Base-by-base conservation (phyloP, 2,888 invertebrate species). In the Incurvaria masculella region DNA sequence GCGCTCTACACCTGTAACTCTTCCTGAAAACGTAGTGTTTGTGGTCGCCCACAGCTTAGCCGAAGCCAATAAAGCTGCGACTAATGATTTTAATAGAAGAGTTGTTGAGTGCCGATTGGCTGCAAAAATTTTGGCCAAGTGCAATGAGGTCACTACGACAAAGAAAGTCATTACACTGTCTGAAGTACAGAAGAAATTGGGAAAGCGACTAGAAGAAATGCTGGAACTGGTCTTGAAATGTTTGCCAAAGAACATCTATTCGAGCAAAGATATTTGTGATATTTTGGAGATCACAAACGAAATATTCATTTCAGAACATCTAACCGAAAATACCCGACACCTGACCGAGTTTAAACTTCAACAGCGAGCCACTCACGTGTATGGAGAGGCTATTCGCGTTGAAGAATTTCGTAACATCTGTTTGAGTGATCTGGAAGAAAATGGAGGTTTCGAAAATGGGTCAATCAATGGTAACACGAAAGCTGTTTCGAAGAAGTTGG, bases 51-150 rank as follows among this genome's bases (percentile, higher is more conserved):
- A 99, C 68, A 94, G 94, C 64, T 72, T 92, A 53, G 87, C 86
- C 0, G 88, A 89, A 66, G 86, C 91, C 54, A 97, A 98, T 69
- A 99, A 99, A 79, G 98, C 97, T 10, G 93, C 96, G 14, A 91
- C 93, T 0, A 83, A 85, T 33, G 89, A 95, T 68, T 99, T 85
- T 68, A 99, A 99, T 70, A 86, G 88, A 54, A 80, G 99, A 47
- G 99, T 99, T 0, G 89, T 92, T 33, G 98, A 99, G 75, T 98
- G 98, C 62, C 85, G 94, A 47, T 68, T 97, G 20, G 95, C 93
- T n/a, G 88, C 90, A 52, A 85, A 91, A 86, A 85, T 94, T 63
- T 62, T 76, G 55, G 59, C 63, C n/a, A 57, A 54, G 42, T 53
- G 58, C 21, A 58, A 61, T 42, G 62, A 63, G 19, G 53, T 58